These are phyloP conservation scores for Diogma glabrata DNA, from an alignment of 2,888 invertebrate species.

Conservation along the genomic window DNA sequence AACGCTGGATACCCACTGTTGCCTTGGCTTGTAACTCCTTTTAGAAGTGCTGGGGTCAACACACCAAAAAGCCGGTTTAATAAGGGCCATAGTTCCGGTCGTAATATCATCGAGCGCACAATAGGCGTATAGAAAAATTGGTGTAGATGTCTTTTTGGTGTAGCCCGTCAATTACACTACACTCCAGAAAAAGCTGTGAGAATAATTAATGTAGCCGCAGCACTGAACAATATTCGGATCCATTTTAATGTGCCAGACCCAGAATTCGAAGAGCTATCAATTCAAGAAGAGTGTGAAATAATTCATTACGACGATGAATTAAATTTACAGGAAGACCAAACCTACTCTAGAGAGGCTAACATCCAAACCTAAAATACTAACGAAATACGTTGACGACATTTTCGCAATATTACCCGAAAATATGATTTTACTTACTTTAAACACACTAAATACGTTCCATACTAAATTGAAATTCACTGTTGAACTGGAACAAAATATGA, in stretches of 20 bases:
- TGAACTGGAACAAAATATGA: too few relatives aligned
- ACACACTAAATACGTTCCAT: too few relatives aligned
- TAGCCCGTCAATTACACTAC: constrained; percentile 1
- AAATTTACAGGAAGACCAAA: too few relatives aligned
- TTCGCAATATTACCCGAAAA: too few relatives aligned
- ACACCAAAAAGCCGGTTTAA: neutral
- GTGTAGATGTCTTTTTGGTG: neutral
- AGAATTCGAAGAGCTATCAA: neutral
- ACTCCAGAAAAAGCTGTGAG: neutral
- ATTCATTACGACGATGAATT: too few relatives aligned
- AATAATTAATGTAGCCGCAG: neutral
- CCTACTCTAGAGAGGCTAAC: too few relatives aligned
- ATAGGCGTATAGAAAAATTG: neutral
- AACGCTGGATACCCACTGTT: neutral
- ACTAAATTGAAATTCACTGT: too few relatives aligned
- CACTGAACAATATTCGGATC: neutral
- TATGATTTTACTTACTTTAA: too few relatives aligned
- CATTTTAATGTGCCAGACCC: constrained; percentile 2
- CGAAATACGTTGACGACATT: too few relatives aligned
- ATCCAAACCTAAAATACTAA: too few relatives aligned
- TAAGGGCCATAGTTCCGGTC: neutral
- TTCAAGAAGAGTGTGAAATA: too few relatives aligned
- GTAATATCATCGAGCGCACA: neutral
- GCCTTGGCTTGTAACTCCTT: neutral
- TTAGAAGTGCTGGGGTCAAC: constrained; percentile 1